These are phyloP conservation scores for Arvicanthis niloticus DNA, from an alignment of 2,113 vertebrate genomes.

Conservation along the genomic window DNA sequence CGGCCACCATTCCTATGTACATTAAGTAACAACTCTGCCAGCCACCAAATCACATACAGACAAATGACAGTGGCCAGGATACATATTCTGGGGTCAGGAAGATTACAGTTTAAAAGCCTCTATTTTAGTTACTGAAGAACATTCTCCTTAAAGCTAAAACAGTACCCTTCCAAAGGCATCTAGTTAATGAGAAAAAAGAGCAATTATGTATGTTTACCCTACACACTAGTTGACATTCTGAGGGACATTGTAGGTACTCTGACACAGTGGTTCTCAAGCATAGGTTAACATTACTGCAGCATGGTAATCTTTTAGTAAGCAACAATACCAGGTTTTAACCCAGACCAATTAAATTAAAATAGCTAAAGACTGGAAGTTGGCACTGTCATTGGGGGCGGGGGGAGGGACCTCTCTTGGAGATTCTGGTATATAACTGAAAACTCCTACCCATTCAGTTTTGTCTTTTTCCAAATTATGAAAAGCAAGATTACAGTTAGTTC, in stretches of 20 bases:
- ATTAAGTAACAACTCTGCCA: neutral
- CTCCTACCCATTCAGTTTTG: neutral
- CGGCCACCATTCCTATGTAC: neutral
- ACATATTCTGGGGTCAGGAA: neutral
- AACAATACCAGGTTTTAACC: neutral
- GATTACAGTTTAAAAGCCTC: neutral
- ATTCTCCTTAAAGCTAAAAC: neutral
- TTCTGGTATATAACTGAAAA: neutral
- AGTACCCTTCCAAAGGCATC: neutral
- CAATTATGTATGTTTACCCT: neutral
- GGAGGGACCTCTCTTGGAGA: neutral
- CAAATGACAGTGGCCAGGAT: neutral
- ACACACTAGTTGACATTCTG: neutral
- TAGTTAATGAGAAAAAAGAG: neutral
- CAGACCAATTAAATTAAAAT: constrained; percentile 20
- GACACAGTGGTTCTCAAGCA: neutral
- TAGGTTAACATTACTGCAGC: neutral
- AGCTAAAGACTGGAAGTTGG: neutral
- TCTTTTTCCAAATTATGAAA: constrained; percentile 3
- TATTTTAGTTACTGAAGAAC: constrained; percentile 26
- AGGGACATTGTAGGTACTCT: neutral
- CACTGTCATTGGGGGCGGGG: neutral
- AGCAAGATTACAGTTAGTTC: neutral
- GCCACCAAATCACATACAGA: neutral
- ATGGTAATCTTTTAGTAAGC: neutral